These are phyloP conservation scores for Siniperca chuatsi DNA, from an alignment of 2,113 vertebrate genomes.

Conservation along the genomic window DNA sequence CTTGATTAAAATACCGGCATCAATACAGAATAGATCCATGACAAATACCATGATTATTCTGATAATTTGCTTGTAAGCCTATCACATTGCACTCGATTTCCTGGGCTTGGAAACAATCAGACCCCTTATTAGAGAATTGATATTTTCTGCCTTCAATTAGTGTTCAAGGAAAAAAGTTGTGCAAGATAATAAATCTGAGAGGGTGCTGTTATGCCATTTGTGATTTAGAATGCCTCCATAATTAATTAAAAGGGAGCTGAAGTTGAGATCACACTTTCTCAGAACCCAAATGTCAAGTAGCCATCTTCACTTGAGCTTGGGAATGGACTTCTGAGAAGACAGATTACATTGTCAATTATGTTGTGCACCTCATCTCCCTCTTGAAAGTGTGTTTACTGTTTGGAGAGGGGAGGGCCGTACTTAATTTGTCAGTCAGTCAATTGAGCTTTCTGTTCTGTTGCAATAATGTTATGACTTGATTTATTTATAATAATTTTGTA, in stretches of 20 bases:
- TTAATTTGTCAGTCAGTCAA: conserved; percentile 36
- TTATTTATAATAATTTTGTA: background rate
- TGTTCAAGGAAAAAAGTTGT: conserved; percentile 51
- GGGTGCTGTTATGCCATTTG: conserved; percentile 66
- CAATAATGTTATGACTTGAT: conserved; percentile 9
- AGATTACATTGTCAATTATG: conserved; percentile 40
- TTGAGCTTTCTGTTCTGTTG: background rate
- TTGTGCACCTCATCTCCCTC: conserved; percentile 47
- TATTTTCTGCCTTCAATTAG: conserved; percentile 76
- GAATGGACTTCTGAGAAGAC: conserved; percentile 50
- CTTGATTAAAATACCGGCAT: conserved; percentile 54
- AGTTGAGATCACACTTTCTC: conserved; percentile 41
- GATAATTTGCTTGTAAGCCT: conserved; percentile 51
- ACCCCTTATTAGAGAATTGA: conserved; percentile 73
- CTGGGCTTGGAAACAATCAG: conserved; percentile 68
- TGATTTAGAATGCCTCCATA: conserved; percentile 65
- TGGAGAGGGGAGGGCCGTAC: conserved; percentile 7
- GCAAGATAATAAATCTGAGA: conserved; percentile 71
- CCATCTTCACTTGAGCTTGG: conserved; percentile 35
- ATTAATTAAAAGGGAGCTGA: conserved; percentile 66
- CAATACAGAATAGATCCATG: conserved; percentile 51
- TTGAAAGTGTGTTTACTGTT: conserved; percentile 51
- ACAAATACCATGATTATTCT: conserved; percentile 65
- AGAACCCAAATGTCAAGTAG: conserved; percentile 42
- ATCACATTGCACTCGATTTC: conserved; percentile 64